Base-by-base conservation (phyloP, 2,888 invertebrate species). In the Synanthedon tipuliformis region DNA sequence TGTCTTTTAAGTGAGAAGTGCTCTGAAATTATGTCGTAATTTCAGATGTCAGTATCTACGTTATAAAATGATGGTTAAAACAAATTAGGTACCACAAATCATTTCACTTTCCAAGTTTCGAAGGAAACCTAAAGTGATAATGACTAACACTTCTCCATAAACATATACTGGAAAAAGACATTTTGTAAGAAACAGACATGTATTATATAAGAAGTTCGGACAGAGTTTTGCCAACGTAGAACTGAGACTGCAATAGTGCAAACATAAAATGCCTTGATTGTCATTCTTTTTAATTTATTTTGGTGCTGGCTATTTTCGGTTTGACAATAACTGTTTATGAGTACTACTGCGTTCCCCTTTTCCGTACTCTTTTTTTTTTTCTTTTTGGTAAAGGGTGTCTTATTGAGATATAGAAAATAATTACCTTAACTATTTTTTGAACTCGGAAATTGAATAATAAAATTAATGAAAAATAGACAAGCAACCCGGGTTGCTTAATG, bases 101-200 rank as follows among this genome's bases (percentile, higher is more conserved):
- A 67, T 73, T 75, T 81, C 81, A 67, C 75, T 80, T 79, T 78
- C 63, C 69, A 60, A 71, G 81, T 83, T 83, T 82, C 74, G 68
- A 57, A 57, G 52, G 77, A 82, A 83, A 83, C 76, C 71, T 66
- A 75, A 74, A 76, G 74, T 62, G 82, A 81, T 45, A 45, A 45
- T 45, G 45, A 45, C 45, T 13, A 45, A 45, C 34, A 45, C 7
- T 45, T 45, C 15, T 45, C 45, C n/a, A 13, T 23, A 41, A 41
- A 41, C 7, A 16, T 49, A 49, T 41, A 3, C 13, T 12, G 41
- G n/a, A 5, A 41, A 41, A 41, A 41, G 41, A 41, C 41, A 41
- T 41, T 41, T 41, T 41, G 41, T 41, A n/a, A 41, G 12, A n/a
- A n/a, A 45, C 45, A 45, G 8, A 15, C 8, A 45, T 2, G 8